Evolutionary conservation across 2,113 vertebrate species (phyloP), one percentile per base, ranked within the genome.

Genomic region (Thamnaconus septentrionalis): DNA sequence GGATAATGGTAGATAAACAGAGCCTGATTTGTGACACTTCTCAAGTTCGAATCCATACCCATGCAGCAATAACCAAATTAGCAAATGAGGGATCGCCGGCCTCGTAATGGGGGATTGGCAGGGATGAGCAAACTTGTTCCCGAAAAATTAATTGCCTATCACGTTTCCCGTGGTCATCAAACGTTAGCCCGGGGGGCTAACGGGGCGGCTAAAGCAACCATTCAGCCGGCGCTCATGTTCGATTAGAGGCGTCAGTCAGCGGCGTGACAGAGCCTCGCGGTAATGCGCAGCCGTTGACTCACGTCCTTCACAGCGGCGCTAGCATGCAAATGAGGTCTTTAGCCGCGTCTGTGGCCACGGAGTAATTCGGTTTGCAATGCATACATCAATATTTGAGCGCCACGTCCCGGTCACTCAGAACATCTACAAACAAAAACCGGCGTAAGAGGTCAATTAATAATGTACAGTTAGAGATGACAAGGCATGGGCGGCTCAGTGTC

Each of bases 381-480:
- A 91, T 92, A 80, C 58, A 92, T 93, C 80, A 90, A 93, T 92
- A 91, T 86, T 61, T 81, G 57, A 91, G 53, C 10, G 11, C 50
- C 66, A 79, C 62, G 41, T 76, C 66, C 54, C 78, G 88, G 80
- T 78, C 86, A 75, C 58, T 87, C 71, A 80, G 69, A 87, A 76
- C 61, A 77, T 69, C 71, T 81, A 58, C 49, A 77, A 80, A 84
- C 31, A 56, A 75, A 83, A 73, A 45, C 55, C 61, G 65, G 53
- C 73, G 80, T 71, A 75, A 56, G 64, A 70, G 70, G 72, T 82
- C 75, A 88, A 91, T 91, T 93, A 90, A 87, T 88, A 82, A 86
- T 54, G 68, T 79, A 79, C 75, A 74, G 79, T 85, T 87, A 82
- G 76, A 82, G 63, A 57, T 90, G 88, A 90, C 89, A 90, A 75